Evolutionary conservation across 2,797 vertebrate genomes (phyloP), one percentile per base, ranked within the genome.

Genomic region (Botia kubotai): DNA sequence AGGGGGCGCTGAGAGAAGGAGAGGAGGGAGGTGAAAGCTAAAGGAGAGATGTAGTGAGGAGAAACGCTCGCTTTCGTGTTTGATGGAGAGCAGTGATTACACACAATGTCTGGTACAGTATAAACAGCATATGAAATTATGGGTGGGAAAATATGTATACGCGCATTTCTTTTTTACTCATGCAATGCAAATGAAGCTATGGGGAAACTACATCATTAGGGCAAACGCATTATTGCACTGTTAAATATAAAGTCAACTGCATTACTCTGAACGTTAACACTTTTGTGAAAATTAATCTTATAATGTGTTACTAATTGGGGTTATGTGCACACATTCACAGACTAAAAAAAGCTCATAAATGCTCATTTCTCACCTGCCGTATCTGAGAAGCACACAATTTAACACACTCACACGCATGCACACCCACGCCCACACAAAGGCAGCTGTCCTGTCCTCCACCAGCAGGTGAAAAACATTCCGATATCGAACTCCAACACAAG

Each of bases 401-500:
- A 50, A 72, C 80, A 76, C 58, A 66, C 63, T 74, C 63, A n/a
- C 65, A 65, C 23, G 23, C 73, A 69, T 48, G 36, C 72, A 75
- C 33, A 52, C 57, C 36, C 48, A 39, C 43, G 36, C 58, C 17
- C 50, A 48, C 23, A 50, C 46, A 53, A 65, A 83, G 46, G 48
- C 55, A 80, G 87, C 87, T 75, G 79, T 75, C 46, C 69, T 87
- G 87, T 88, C 85, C 89, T 89, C 88, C 82, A 86, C 58, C n/a
- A 87, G 89, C 92, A 93, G 91, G 92, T 92, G 91, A 90, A 87
- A 85, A 82, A 0, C 83, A 83, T 85, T 86, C 84, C 60, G 43
- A 78, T 85, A 89, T 86, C 87, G 90, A 92, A 93, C 90, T 89
- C 91, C 91, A 82, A 93, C 89, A 89, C 94, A 94, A 94, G 93